These are phyloP conservation scores for Homalodisca vitripennis DNA, from an alignment of 1,140 invertebrate species.

Conservation along the genomic window DNA sequence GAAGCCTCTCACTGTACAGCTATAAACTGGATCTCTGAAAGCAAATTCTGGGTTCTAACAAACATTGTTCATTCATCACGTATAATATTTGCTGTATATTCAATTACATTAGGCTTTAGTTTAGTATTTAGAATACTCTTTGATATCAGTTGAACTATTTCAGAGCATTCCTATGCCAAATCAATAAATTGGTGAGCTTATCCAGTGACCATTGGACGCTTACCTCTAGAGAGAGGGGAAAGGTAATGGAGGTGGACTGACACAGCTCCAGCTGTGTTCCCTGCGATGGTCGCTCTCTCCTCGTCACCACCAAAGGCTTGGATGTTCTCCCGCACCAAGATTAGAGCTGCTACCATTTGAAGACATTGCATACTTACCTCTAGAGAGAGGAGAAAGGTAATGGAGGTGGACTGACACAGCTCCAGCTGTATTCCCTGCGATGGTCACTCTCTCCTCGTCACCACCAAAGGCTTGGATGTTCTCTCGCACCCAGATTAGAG, in stretches of 20 bases:
- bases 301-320: constrained; percentile 59
- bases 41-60: too few species aligned
- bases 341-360: too few species aligned
- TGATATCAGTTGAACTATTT: too few species aligned
- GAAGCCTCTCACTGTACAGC: too few species aligned
- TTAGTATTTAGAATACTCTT: too few species aligned
- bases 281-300: constrained; percentile 55
- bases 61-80: too few species aligned
- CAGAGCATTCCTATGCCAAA: too few species aligned
- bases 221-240: constrained; percentile 45
- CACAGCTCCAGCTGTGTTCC: constrained; percentile 58
- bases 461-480: constrained; percentile 51
- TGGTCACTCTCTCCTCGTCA: constrained; percentile 49
- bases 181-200: too few species aligned
- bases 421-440: constrained; percentile 49
- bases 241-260: constrained; percentile 65
- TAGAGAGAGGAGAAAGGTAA: constrained; percentile 42
- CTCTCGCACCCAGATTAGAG: constrained; percentile 41
- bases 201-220: not conserved
- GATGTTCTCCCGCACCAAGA: constrained; percentile 63
- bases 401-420: constrained; percentile 41
- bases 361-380: too few species aligned
- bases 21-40: too few species aligned
- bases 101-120: too few species aligned
- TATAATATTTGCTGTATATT: too few species aligned